A percentile compares a stretch with the other conserved stretches of the same genome.
Evolutionary conservation across 2,888 invertebrate genomes (phyloP).

Genomic region (Drosophila nr. fundita): DNA sequence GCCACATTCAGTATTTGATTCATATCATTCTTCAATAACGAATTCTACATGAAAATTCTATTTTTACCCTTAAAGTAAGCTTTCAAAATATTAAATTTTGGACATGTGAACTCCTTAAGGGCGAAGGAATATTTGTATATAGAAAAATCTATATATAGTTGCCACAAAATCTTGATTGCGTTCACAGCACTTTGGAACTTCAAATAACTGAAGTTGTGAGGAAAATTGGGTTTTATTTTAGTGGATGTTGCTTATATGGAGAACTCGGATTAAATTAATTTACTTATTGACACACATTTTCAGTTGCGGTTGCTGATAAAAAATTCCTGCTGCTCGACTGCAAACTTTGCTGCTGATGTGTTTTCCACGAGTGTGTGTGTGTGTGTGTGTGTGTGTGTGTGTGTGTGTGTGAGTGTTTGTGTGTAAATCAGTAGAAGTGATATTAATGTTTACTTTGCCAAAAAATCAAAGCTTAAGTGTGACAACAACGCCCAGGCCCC

Average conservation of each 20-base stretch:
- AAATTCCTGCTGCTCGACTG: slow-evolving; percentile 24
- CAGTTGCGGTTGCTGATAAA: slow-evolving; percentile 41
- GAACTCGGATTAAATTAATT: slow-evolving; percentile 64
- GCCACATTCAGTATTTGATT: neutral
- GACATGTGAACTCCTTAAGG: neutral
- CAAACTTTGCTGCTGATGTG: slow-evolving; percentile 12
- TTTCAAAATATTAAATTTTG: neutral
- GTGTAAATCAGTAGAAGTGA: slow-evolving; percentile 4
- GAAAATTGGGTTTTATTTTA: slow-evolving; percentile 17
- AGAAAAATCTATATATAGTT: neutral
- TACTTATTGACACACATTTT: slow-evolving; percentile 67
- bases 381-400: neutral
- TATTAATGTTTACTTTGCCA: slow-evolving; percentile 40
- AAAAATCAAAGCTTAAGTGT: slow-evolving; percentile 58
- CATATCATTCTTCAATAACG: neutral
- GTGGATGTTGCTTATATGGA: slow-evolving; percentile 38
- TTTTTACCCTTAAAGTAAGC: neutral
- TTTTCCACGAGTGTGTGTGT: neutral
- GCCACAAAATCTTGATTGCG: neutral
- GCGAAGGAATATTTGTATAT: neutral
- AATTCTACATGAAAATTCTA: neutral
- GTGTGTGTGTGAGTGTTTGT: slow-evolving; percentile 6
- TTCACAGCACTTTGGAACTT: neutral
- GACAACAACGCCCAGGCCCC: slow-evolving; percentile 16
- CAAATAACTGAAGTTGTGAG: slow-evolving; percentile 16